Evolutionary conservation across 2,797 vertebrate species (phyloP).

Genomic region (Phrynocephalus vlangalii): DNA sequence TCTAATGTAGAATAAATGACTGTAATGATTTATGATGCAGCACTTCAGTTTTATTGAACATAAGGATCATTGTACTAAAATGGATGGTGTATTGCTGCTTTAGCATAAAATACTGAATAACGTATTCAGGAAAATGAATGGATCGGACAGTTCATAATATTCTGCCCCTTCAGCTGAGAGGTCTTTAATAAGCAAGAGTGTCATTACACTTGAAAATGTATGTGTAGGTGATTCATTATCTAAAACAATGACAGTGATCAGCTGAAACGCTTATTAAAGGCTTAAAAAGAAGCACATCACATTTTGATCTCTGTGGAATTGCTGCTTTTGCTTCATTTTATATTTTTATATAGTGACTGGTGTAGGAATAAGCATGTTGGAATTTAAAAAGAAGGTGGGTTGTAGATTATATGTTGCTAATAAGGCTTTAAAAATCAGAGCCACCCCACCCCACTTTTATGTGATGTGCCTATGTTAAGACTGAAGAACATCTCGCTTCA

Average conservation of each 20-base stretch:
- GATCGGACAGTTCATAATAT: conserved; percentile 86
- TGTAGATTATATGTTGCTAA: conserved; percentile 32
- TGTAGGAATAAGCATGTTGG: conserved; percentile 16
- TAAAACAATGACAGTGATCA: conserved; percentile 80
- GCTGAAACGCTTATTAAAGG: conserved; percentile 74
- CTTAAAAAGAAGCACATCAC: conserved; percentile 56
- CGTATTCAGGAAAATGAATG: conserved; percentile 87
- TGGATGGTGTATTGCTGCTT: conserved; percentile 87
- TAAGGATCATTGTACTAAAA: conserved; percentile 89
- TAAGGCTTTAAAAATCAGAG: conserved; percentile 34
- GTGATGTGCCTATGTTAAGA: conserved; percentile 18
- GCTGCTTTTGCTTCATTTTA: not conserved
- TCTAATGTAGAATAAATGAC: conserved; percentile 88
- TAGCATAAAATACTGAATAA: conserved; percentile 89
- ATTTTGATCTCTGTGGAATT: conserved; percentile 52
- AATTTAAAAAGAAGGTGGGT: conserved; percentile 27
- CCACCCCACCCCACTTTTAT: not conserved
- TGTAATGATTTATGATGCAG: conserved; percentile 87
- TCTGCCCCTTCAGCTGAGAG: conserved; percentile 85
- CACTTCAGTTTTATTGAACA: conserved; percentile 89
- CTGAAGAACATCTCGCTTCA: not conserved
- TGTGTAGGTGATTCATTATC: conserved; percentile 82
- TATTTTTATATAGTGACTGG: conserved; percentile 34
- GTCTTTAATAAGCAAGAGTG: conserved; percentile 87
- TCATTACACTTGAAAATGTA: conserved; percentile 87